phyloP scores from a whole-genome alignment of 2,797 vertebrate species.

The Microctenopoma lineatum region DNA sequence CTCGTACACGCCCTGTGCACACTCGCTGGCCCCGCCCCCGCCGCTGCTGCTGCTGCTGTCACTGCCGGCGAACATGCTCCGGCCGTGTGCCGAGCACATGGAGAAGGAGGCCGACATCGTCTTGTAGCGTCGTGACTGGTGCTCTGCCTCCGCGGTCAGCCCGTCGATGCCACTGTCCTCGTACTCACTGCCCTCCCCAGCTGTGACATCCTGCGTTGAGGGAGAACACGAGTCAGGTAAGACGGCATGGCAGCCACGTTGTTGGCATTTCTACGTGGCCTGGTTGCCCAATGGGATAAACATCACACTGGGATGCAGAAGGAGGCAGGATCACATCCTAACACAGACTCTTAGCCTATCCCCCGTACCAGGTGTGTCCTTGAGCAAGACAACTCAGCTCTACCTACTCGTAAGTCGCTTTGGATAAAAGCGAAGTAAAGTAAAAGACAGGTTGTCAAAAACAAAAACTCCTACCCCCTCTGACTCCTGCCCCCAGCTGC shows the following conservation, averaged over 20 bases:
- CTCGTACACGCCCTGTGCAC: constrained; percentile 89
- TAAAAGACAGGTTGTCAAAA: constrained; percentile 6
- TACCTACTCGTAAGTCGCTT: too few relatives aligned
- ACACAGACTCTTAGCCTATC: too few relatives aligned
- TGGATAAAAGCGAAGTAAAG: too few relatives aligned
- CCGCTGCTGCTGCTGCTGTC: constrained; percentile 93
- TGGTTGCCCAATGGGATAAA: too few relatives aligned
- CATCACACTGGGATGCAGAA: too few relatives aligned
- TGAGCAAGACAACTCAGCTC: too few relatives aligned
- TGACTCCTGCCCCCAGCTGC: not conserved
- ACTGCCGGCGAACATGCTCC: constrained; percentile 89
- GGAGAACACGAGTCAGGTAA: constrained; percentile 65
- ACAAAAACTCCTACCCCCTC: constrained; percentile 4
- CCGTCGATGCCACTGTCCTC: constrained; percentile 96
- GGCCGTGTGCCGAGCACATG: constrained; percentile 82
- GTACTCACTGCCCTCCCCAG: constrained; percentile 93
- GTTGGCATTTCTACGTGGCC: constrained; percentile 28
- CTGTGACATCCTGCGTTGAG: constrained; percentile 88
- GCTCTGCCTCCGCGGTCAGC: constrained; percentile 87
- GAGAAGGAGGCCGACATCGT: constrained; percentile 96
- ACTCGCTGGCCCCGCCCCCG: constrained; percentile 77
- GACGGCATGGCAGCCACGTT: constrained; percentile 37
- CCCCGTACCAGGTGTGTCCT: too few relatives aligned
- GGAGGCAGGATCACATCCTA: too few relatives aligned
- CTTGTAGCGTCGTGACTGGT: constrained; percentile 91